Conservation (phyloP, 2,113 vertebrate genomes). For the Tragulus kanchil region DNA sequence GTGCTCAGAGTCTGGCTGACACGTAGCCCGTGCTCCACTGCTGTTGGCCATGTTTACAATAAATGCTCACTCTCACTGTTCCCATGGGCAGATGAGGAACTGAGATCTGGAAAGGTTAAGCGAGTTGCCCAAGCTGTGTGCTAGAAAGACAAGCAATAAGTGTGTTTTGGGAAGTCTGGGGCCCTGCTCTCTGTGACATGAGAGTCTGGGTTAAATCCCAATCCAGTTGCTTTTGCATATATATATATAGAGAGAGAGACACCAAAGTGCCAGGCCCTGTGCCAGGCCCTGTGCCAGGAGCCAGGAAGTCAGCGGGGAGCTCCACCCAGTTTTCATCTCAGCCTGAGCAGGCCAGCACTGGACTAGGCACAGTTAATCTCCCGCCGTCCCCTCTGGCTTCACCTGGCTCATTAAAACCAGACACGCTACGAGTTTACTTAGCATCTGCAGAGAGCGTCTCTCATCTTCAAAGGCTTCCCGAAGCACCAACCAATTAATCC, state of each 20-base stretch:
- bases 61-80: background rate
- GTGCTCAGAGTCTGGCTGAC: background rate
- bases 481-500: constrained; percentile 83
- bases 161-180: background rate
- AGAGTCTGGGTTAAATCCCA: background rate
- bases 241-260: background rate
- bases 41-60: background rate
- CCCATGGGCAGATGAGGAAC: background rate
- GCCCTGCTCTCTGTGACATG: background rate
- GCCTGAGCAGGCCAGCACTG: constrained; percentile 49
- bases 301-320: background rate
- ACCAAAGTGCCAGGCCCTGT: background rate
- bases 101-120: background rate
- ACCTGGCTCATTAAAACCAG: constrained; percentile 83
- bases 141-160: background rate
- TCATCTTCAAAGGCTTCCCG: constrained; percentile 83
- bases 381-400: constrained; percentile 69
- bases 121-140: background rate
- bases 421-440: constrained; percentile 71
- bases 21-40: background rate
- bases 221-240: background rate
- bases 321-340: background rate
- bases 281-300: background rate
- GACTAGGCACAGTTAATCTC: constrained; percentile 75
- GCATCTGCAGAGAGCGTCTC: constrained; percentile 75